Conservation (phyloP, 2,888 invertebrate genomes). For the Eilema griseolum region DNA sequence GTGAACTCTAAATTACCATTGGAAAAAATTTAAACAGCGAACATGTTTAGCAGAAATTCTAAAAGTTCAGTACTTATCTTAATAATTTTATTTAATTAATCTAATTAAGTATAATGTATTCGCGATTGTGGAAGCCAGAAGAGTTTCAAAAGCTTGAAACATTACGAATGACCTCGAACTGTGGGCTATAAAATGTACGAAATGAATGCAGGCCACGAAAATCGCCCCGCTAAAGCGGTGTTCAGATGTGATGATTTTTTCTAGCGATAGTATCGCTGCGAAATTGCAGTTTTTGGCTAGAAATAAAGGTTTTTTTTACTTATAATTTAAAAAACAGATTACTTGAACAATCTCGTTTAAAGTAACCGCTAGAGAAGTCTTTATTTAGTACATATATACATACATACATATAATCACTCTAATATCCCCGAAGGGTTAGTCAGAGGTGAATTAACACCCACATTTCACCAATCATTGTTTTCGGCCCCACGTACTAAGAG, state of each 20-base stretch:
- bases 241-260: slow-evolving; percentile 16
- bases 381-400: too few species aligned
- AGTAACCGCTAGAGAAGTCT: slow-evolving; percentile 1
- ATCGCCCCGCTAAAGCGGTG: slow-evolving; percentile 28
- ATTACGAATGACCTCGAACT: slow-evolving; percentile 27
- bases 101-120: slow-evolving; percentile 25
- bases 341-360: background rate
- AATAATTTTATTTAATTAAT: slow-evolving; percentile 25
- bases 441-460: too few species aligned
- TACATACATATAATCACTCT: too few species aligned
- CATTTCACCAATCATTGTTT: too few species aligned
- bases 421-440: too few species aligned
- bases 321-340: background rate
- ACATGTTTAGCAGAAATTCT: background rate
- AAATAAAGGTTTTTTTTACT: background rate
- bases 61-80: slow-evolving; percentile 14
- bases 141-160: slow-evolving; percentile 33
- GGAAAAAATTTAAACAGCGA: background rate
- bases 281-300: background rate
- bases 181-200: slow-evolving; percentile 29
- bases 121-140: slow-evolving; percentile 12
- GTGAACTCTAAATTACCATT: background rate
- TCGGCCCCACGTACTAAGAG: too few species aligned
- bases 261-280: background rate
- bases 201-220: slow-evolving; percentile 33